Conservation (phyloP, 2,113 vertebrate species). For the Gallinago undulata region DNA sequence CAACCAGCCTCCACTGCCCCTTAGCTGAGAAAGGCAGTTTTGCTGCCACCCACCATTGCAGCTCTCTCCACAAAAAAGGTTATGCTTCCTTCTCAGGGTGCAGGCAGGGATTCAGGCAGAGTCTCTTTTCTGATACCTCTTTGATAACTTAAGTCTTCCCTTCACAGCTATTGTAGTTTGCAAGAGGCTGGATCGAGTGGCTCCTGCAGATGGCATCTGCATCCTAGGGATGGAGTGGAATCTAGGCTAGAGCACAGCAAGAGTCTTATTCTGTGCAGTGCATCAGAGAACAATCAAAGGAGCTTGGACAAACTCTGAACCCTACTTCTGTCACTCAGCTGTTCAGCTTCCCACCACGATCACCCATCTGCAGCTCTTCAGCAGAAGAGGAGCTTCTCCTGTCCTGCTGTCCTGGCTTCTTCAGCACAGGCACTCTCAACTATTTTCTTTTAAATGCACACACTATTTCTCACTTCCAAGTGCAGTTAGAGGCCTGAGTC, state of each 20-base stretch:
- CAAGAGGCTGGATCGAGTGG: neutral
- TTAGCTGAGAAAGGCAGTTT: neutral
- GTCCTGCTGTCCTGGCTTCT: neutral
- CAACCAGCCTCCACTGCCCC: neutral
- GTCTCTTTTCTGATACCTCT: neutral
- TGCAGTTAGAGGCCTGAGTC: neutral
- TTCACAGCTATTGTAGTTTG: neutral
- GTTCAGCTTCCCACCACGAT: neutral
- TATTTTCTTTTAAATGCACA: neutral
- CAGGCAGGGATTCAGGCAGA: neutral
- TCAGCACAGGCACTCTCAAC: neutral
- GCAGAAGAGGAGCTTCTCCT: neutral
- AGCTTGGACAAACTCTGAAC: neutral
- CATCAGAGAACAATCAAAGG: neutral
- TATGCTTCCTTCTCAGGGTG: neutral
- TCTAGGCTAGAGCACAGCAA: neutral
- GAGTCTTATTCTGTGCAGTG: neutral
- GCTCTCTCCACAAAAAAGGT: neutral
- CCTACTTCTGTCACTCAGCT: neutral
- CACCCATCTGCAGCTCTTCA: neutral
- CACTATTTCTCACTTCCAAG: neutral
- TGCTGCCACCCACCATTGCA: neutral
- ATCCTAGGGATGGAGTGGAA: constrained; percentile 17
- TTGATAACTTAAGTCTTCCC: neutral
- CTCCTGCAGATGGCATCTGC: constrained; percentile 64